Conservation (phyloP, 2,888 invertebrate genomes). For the Papilio protenor region DNA sequence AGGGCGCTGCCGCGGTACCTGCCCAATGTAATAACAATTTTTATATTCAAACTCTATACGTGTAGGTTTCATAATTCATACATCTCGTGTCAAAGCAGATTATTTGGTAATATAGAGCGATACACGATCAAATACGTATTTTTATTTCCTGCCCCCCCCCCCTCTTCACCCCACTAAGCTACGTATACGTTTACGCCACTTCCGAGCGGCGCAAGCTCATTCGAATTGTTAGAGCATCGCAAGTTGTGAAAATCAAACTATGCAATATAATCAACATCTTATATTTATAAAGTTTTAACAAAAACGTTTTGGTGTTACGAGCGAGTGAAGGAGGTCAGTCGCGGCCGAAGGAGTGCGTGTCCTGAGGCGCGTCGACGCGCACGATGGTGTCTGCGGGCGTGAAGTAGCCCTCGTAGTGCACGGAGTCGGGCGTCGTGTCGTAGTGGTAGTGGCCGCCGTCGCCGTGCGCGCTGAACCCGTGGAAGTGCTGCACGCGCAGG, state of each 20-base stretch:
- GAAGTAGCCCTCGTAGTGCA: conserved; percentile 96
- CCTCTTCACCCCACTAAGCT: too few species aligned
- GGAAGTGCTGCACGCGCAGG: conserved; percentile 97
- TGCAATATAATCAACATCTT: not conserved
- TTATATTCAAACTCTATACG: not conserved
- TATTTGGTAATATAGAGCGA: conserved; percentile 25
- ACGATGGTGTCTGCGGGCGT: conserved; percentile 89
- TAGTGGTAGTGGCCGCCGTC: conserved; percentile 98
- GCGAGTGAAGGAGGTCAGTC: conserved; percentile 82
- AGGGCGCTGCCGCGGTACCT: not conserved
- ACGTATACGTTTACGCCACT: too few species aligned
- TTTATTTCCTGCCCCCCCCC: not conserved
- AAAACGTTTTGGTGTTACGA: conserved; percentile 8
- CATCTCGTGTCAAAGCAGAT: conserved; percentile 31
- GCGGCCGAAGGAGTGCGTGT: conserved; percentile 88
- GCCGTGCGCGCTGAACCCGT: conserved; percentile 92
- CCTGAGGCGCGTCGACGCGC: conserved; percentile 89
- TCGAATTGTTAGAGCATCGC: not conserved
- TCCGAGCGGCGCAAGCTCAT: not conserved
- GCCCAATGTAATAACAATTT: not conserved
- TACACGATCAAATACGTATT: conserved; percentile 21
- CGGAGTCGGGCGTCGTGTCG: conserved; percentile 95
- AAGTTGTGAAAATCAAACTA: not conserved
- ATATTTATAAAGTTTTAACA: not conserved
- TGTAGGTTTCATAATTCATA: not conserved